These are phyloP conservation scores for Fundulus diaphanus DNA, from an alignment of 2,797 vertebrate genomes.

Conservation along the genomic window DNA sequence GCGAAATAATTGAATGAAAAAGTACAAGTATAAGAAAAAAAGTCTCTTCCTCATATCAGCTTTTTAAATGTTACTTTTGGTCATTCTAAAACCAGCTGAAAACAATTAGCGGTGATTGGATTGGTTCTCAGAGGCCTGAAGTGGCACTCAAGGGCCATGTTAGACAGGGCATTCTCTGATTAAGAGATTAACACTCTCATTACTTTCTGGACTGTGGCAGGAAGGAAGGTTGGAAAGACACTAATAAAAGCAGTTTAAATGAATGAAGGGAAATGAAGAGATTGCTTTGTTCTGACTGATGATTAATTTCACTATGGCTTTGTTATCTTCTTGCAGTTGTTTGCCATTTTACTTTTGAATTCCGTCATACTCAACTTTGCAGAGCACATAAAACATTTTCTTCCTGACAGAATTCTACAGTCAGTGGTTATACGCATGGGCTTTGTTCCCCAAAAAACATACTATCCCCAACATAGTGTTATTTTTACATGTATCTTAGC, in stretches of 20 bases:
- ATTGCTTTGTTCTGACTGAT: conserved; percentile 11
- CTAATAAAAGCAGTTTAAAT: conserved; percentile 19
- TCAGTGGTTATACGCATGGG: too few relatives aligned
- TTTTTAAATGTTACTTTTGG: conserved; percentile 59
- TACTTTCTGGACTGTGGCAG: conserved; percentile 57
- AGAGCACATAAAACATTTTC: neutral
- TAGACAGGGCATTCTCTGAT: conserved; percentile 65
- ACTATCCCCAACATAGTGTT: neutral
- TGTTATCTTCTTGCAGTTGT: neutral
- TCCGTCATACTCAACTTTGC: neutral
- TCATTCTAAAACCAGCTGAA: conserved; percentile 59
- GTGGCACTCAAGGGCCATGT: conserved; percentile 54
- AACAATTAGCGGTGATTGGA: conserved; percentile 67
- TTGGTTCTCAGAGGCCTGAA: conserved; percentile 47
- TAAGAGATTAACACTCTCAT: conserved; percentile 73
- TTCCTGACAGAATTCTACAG: neutral
- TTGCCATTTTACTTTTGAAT: neutral
- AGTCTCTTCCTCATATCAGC: neutral
- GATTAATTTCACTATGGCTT: neutral
- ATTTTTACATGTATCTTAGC: too few relatives aligned
- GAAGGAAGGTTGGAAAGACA: conserved; percentile 25
- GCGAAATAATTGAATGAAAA: conserved; percentile 6
- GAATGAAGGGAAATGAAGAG: conserved; percentile 16
- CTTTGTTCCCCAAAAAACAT: neutral
- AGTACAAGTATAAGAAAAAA: conserved; percentile 5